Conservation (phyloP, 2,797 vertebrate species). For the Phalanger gymnotis region DNA sequence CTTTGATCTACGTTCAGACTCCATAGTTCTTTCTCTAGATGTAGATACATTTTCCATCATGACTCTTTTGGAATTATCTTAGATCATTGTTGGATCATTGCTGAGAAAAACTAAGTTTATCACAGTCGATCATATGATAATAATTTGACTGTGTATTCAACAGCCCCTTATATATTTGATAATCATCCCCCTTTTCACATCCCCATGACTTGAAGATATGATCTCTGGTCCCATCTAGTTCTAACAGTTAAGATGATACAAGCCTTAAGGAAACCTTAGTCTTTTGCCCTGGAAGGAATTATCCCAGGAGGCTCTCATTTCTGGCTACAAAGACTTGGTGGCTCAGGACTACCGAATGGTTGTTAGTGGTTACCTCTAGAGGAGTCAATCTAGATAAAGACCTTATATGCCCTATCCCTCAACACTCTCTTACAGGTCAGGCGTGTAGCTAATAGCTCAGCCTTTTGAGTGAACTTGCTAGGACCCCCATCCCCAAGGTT, state of each 20-base stretch:
- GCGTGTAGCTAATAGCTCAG: not conserved
- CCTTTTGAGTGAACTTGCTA: too few species aligned
- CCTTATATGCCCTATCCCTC: not conserved
- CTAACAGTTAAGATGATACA: not conserved
- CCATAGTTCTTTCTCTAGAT: too few species aligned
- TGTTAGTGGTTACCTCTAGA: not conserved
- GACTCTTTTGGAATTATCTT: too few species aligned
- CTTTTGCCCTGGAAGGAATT: not conserved
- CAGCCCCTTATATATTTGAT: not conserved
- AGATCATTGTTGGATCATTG: too few species aligned
- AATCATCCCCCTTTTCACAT: not conserved
- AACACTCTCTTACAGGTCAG: not conserved
- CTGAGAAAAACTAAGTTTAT: too few species aligned
- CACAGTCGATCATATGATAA: not conserved
- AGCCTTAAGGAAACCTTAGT: not conserved
- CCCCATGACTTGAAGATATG: not conserved
- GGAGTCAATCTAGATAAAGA: not conserved
- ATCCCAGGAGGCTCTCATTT: not conserved
- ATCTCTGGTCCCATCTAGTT: not conserved
- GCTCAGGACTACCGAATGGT: not conserved
- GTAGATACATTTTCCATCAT: too few species aligned
- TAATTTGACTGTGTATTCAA: not conserved
- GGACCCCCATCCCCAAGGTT: too few species aligned
- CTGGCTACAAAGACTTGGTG: not conserved
- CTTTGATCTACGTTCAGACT: too few species aligned